Conservation (phyloP, 2,113 vertebrate genomes). For the Chaetodon auriga region DNA sequence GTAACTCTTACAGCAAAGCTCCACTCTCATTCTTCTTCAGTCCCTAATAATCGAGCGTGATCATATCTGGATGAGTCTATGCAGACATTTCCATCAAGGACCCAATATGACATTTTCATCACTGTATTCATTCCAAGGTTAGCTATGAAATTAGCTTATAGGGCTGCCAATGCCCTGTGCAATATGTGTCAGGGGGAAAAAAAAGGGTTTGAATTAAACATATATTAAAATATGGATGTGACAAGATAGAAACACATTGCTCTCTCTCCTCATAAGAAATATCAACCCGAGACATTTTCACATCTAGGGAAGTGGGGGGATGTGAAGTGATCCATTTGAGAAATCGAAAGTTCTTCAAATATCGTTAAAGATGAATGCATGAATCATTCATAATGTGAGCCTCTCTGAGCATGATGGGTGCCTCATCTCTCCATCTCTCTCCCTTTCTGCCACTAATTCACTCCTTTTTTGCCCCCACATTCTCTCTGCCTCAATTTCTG, state of each 20-base stretch:
- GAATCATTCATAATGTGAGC: slow-evolving; percentile 72
- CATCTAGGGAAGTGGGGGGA: slow-evolving; percentile 8
- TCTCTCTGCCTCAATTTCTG: slow-evolving; percentile 1
- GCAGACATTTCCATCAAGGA: slow-evolving; percentile 55
- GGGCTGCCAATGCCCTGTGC: slow-evolving; percentile 20
- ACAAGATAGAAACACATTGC: slow-evolving; percentile 26
- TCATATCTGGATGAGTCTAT: slow-evolving; percentile 50
- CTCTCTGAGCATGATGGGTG: slow-evolving; percentile 52
- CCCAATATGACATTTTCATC: slow-evolving; percentile 36
- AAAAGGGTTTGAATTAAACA: slow-evolving; percentile 45
- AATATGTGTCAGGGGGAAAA: slow-evolving; percentile 20
- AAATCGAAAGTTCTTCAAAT: slow-evolving; percentile 74
- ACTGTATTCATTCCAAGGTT: slow-evolving; percentile 32
- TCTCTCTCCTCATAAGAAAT: slow-evolving; percentile 36
- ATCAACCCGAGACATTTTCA: slow-evolving; percentile 46
- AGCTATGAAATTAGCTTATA: slow-evolving; percentile 41
- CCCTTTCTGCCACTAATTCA: slow-evolving; percentile 40
- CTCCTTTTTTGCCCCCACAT: slow-evolving; percentile 15
- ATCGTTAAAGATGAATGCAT: slow-evolving; percentile 68
- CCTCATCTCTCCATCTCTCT: slow-evolving; percentile 34
- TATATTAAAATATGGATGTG: slow-evolving; percentile 56
- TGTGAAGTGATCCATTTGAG: slow-evolving; percentile 59
- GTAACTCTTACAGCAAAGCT: background rate
- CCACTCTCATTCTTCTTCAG: slow-evolving; percentile 5
- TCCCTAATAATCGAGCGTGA: slow-evolving; percentile 35